Conservation (phyloP, 2,113 vertebrate genomes). For the Nycticryphes semicollaris region DNA sequence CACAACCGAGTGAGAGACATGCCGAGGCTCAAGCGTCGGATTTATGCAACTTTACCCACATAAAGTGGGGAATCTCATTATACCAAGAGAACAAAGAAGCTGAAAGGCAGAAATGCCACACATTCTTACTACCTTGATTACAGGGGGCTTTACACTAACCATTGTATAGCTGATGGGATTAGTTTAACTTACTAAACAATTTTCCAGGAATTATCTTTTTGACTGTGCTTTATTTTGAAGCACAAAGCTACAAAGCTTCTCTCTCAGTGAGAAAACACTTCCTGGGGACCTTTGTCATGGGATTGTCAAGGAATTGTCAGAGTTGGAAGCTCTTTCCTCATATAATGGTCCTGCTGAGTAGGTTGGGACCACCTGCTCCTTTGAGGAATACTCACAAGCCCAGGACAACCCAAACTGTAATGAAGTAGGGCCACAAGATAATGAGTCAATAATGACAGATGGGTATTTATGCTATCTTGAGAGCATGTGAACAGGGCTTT, state of each 20-base stretch:
- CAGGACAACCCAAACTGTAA: neutral
- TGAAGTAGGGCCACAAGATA: neutral
- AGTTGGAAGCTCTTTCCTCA: neutral
- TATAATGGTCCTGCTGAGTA: neutral
- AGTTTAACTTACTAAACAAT: neutral
- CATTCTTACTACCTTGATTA: neutral
- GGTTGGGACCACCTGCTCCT: neutral
- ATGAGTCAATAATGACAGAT: neutral
- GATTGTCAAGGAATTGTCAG: no score
- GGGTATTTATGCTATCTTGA: neutral
- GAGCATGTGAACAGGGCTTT: neutral
- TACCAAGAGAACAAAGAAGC: neutral
- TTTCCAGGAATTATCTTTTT: neutral
- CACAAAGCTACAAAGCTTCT: neutral
- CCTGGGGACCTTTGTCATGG: neutral
- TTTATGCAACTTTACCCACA: neutral
- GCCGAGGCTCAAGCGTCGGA: neutral
- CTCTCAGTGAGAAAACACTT: neutral
- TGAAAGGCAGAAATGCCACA: neutral
- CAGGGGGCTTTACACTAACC: neutral
- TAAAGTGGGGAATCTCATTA: neutral
- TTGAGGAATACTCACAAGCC: neutral
- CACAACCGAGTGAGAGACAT: fast-evolving
- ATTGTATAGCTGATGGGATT: neutral
- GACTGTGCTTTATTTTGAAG: neutral